Evolutionary conservation across 2,113 vertebrate species (phyloP), one percentile per base, ranked within the genome.

Genomic region (Steatornis caripensis): DNA sequence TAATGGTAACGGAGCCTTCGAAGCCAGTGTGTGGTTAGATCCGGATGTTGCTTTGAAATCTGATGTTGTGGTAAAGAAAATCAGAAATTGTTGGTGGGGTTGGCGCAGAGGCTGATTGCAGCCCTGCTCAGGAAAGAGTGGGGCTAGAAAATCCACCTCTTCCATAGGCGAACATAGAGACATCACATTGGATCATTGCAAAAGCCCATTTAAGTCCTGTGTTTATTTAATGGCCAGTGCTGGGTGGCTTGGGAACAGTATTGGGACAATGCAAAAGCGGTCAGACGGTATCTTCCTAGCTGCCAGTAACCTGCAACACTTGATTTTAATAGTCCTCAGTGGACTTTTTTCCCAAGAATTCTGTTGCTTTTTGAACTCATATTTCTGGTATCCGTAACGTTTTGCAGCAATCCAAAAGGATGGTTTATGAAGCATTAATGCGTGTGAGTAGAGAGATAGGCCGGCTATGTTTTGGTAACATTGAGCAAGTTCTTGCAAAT

Each of bases 401-500:
- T 55, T 79, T 41, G 48, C 3, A 7, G 30, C 57, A 89, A 21
- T 87, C 55, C n/a, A n/a, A n/a, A 23, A 0, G 0, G 36, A 18
- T 36, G 46, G 57, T 75, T 96, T 89, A 77, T 1, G 3, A 64
- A 29, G 62, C 37, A 21, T 45, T 81, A 81, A 9, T 43, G 46
- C 43, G 36, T 41, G 29, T 20, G 43, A 77, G 16, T 3, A 62
- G 58, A 89, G 57, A 66, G 15, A 51, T 0, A 70, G 78, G 64
- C 12, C 62, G 58, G 27, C 66, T 62, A 34, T 70, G 19, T 34
- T 86, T 66, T 43, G 71, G 32, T 74, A 86, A 93, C 19, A n/a
- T 3, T 48, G 36, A 86, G 36, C 64, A 81, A 94, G 55, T 39
- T 89, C 72, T 90, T 89, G 32, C 39, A 81, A 95, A 86, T 64